Base-by-base conservation (phyloP, 2,888 invertebrate species). In the Cerceris ruficornis region DNA sequence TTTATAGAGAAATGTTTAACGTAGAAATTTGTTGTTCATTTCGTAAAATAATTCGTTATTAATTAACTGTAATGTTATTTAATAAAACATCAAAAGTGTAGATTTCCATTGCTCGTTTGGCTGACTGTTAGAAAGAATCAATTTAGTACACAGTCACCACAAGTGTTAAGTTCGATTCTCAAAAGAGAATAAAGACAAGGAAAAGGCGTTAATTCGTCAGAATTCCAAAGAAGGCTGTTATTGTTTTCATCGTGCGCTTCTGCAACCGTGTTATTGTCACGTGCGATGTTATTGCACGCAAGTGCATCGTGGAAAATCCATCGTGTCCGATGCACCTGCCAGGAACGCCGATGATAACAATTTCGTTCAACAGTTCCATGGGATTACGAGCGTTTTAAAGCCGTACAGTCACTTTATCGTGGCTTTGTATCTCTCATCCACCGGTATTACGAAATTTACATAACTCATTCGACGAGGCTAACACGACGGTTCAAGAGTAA, bases 401-500 rank as follows among this genome's bases (percentile, higher is more conserved):
- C 8, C 42, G 42, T 13, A 54, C 59, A 13, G 66, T 50, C 42
- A 17, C 49, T 8, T 14, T 14, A 15, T 68, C 52, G 11, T n/a
- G 9, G 42, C 55, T 80, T 78, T 73, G 55, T 65, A 73, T 74
- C 62, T 74, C 62, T 69, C 66, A 55, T 76, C 43, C 67, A 65
- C 66, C 55, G 28, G 49, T 60, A 67, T 80, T 57, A 72, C 15
- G 59, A 72, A 64, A 75, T 68, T 67, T 71, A 14, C 61, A 68
- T 72, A 70, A 74, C 59, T 65, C 52, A 52, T 49, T 28, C 6
- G 46, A 9, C 14, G 11, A 49, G 7, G 15, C 9, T 6, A 62
- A 49, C 17, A 41, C 17, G 14, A 15, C 7, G 39, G 9, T 46
- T 17, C 50, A 8, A 17, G 9, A 11, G 54, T 7, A 41, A 17